phyloP scores from a whole-genome alignment of 2,113 vertebrate genomes.

The Bombycilla garrulus region DNA sequence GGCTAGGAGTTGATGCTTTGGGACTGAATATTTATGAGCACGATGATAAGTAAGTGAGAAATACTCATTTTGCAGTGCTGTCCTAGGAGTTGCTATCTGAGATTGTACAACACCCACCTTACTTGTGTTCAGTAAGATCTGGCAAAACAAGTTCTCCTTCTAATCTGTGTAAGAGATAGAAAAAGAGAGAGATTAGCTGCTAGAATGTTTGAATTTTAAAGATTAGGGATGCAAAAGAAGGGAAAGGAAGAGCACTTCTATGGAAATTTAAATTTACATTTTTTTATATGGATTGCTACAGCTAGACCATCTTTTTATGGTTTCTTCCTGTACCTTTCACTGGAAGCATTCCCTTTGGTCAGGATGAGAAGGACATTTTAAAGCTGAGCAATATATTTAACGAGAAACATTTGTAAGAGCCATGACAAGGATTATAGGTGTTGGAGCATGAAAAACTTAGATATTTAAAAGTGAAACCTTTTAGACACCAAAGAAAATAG shows the following conservation, averaged over 20 bases:
- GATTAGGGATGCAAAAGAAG: background rate
- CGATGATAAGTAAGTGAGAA: conserved; percentile 89
- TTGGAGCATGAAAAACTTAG: background rate
- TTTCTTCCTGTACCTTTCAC: background rate
- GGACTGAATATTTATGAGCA: conserved; percentile 98
- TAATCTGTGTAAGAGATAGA: background rate
- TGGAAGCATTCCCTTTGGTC: background rate
- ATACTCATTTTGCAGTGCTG: background rate
- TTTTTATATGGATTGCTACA: background rate
- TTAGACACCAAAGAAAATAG: background rate
- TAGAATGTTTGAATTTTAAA: background rate
- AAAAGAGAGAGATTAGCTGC: background rate
- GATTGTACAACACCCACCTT: background rate
- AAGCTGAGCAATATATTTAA: background rate
- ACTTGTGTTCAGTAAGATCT: background rate
- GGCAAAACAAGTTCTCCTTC: background rate
- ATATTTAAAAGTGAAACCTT: background rate
- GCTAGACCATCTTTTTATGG: background rate
- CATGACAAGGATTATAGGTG: background rate
- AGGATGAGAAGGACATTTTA: background rate
- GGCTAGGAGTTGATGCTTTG: conserved; percentile 95
- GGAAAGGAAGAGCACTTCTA: background rate
- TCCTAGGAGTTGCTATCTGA: background rate
- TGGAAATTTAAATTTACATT: background rate
- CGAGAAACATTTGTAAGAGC: background rate